phyloP scores from a whole-genome alignment of 2,888 invertebrate genomes.

The Parochlus steinenii region DNA sequence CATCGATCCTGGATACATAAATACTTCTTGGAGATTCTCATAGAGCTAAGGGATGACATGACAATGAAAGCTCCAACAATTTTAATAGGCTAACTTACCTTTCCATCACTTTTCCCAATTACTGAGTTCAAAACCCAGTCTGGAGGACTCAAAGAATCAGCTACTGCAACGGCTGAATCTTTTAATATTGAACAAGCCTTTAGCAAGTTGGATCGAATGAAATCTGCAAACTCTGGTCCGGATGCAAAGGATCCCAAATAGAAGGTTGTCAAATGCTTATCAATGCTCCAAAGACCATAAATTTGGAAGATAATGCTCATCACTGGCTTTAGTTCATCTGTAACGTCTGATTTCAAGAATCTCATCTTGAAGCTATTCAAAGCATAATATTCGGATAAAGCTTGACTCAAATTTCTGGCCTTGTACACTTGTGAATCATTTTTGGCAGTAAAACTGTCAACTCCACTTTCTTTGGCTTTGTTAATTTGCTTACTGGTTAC shows the following conservation, averaged over 20 bases:
- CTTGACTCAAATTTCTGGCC: conserved; percentile 54
- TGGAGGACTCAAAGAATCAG: conserved; percentile 75
- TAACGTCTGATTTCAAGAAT: conserved; percentile 24
- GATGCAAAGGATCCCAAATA: conserved; percentile 40
- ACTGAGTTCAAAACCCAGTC: conserved; percentile 81
- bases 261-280: conserved; percentile 45
- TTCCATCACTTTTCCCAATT: conserved; percentile 70
- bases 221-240: conserved; percentile 36
- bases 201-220: conserved; percentile 50
- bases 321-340: conserved; percentile 22
- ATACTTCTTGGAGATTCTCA: conserved; percentile 52
- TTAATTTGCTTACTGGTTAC: conserved; percentile 47
- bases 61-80: background rate
- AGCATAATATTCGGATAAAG: conserved; percentile 56
- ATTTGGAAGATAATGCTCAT: conserved; percentile 37
- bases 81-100: conserved; percentile 33
- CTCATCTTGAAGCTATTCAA: conserved; percentile 25
- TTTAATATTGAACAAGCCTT: conserved; percentile 52
- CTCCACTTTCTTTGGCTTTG: conserved; percentile 35
- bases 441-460: conserved; percentile 56
- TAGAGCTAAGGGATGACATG: conserved; percentile 37
- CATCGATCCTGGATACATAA: conserved; percentile 51
- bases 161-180: conserved; percentile 56
- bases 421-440: conserved; percentile 69
- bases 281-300: conserved; percentile 41